Base-by-base conservation (phyloP, 2,888 invertebrate genomes). In the Peribatodes rhomboidaria region DNA sequence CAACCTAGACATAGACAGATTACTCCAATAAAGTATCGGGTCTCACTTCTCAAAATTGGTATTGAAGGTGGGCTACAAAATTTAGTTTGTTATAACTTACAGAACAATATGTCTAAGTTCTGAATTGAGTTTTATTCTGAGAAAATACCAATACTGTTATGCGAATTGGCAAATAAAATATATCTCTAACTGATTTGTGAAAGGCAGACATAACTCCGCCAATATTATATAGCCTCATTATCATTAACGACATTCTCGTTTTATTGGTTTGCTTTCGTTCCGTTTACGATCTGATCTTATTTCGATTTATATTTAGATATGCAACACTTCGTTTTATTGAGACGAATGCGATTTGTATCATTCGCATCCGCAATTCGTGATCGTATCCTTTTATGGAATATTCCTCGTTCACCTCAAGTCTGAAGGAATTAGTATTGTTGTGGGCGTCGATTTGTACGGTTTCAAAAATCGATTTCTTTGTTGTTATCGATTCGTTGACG, bases 401-500 rank as follows among this genome's bases (percentile, higher is more conserved):
- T 62, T 69, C 41, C 27, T 22, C 11, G 27, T 57, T 64, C 65
- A 53, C 57, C 37, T 66, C 59, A 50, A 27, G 50, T 35, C 52
- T 58, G 44, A 20, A 42, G 42, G 56, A 50, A 67, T 66, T 59
- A 52, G 47, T 67, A 46, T 54, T 60, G 46, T 50, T 58, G 61
- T 65, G 57, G 65, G 62, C 68, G 68, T 53, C 13, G 35, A 14
- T 33, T 20, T 20, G 35, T 44, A 27, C 50, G 42, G 22, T 39
- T 57, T 53, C 18, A 13, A 61, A 54, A 69, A 64, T 55, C 44
- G 63, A 63, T 46, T 61, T 63, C 41, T 69, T 66, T 54, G 35
- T 52, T 63, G 55, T 59, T 68, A 67, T 70, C 68, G 57, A 64
- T 64, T 50, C 31, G 60, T 65, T 18, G 60, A 59, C 62, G 59